Evolutionary conservation across 2,113 vertebrate species (phyloP).

Genomic region (Poicephalus meyeri): DNA sequence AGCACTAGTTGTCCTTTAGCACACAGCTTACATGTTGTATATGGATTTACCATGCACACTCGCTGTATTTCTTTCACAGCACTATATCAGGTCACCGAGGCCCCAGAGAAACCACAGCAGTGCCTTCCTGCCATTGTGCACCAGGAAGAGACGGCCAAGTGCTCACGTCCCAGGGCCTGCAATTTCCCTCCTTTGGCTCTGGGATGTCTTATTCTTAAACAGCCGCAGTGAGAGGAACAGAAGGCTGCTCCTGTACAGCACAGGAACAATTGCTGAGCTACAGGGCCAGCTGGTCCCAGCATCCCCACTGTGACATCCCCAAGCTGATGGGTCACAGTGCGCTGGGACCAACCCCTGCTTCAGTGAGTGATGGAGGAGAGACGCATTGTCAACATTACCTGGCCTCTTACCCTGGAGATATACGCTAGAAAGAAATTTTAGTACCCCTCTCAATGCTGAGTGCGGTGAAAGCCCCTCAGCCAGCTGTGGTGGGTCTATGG

Average conservation of each 20-base stretch:
- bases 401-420: background rate
- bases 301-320: rapidly evolving
- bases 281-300: background rate
- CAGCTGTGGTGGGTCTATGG: background rate
- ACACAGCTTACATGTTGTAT: background rate
- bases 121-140: slow-evolving; percentile 87
- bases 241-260: background rate
- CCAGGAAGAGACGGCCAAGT: slow-evolving; percentile 79
- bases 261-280: rapidly evolving
- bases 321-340: rapidly evolving
- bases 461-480: background rate
- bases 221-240: slow-evolving; percentile 27
- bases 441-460: background rate
- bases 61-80: slow-evolving; percentile 7
- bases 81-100: slow-evolving; percentile 57
- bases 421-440: background rate
- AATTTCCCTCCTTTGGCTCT: background rate
- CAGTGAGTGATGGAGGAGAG: background rate
- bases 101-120: slow-evolving; percentile 76
- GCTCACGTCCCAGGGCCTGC: slow-evolving; percentile 48
- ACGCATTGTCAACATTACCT: background rate
- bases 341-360: background rate
- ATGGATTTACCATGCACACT: background rate
- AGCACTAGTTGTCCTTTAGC: background rate
- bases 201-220: slow-evolving; percentile 56